These are phyloP conservation scores for Oxyruncus cristatus DNA, from an alignment of 2,113 vertebrate genomes.

Conservation along the genomic window DNA sequence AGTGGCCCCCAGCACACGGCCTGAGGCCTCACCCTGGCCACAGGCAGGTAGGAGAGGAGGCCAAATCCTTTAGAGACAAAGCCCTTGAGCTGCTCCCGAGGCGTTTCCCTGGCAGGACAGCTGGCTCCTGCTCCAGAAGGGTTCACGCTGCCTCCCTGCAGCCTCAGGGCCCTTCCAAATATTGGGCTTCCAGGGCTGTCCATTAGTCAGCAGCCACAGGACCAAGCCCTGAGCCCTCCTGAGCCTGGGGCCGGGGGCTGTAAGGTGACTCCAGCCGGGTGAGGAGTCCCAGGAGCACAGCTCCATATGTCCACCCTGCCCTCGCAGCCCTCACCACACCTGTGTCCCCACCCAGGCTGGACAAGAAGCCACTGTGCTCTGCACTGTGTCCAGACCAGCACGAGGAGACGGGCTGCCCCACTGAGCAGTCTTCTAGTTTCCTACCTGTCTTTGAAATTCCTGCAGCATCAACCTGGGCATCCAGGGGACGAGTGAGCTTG, in stretches of 20 bases:
- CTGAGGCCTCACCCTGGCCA: neutral
- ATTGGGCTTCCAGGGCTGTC: neutral
- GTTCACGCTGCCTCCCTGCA: neutral
- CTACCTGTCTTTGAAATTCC: neutral
- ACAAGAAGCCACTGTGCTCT: neutral
- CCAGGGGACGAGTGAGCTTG: neutral
- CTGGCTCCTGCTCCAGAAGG: neutral
- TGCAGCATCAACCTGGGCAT: accelerated
- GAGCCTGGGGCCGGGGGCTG: neutral
- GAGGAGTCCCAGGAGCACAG: neutral
- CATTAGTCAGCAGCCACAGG: neutral
- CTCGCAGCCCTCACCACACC: neutral
- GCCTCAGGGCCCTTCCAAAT: neutral
- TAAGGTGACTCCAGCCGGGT: neutral
- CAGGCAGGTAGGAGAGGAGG: neutral
- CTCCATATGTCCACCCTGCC: neutral
- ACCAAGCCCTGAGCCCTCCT: neutral
- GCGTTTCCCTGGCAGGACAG: neutral
- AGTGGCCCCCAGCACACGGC: neutral
- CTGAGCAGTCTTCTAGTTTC: neutral
- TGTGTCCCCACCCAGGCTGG: neutral
- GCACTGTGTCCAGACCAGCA: accelerated
- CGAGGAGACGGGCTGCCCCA: neutral
- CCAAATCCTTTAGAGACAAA: neutral
- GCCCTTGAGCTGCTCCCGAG: neutral